Evolutionary conservation across 2,113 vertebrate genomes (phyloP).

Genomic region (Mus spicilegus): DNA sequence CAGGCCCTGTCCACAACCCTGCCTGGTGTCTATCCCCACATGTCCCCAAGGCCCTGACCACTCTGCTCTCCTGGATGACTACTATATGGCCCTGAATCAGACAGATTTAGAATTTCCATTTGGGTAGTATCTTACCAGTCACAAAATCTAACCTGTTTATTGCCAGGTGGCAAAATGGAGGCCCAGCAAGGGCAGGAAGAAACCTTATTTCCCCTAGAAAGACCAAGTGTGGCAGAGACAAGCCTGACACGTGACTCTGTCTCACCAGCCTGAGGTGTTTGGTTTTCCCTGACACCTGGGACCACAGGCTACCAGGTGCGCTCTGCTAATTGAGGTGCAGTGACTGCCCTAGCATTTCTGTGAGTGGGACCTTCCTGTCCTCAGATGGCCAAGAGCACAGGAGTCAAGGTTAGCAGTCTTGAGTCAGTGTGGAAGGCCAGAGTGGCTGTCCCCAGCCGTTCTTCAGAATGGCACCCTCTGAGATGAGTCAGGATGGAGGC

Average conservation of each 20-base stretch:
- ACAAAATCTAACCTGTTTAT: background rate
- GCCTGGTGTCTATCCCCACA: background rate
- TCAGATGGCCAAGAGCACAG: background rate
- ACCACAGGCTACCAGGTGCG: rapidly evolving
- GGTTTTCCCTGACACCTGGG: background rate
- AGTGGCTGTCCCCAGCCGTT: background rate
- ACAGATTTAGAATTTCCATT: background rate
- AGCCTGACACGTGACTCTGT: background rate
- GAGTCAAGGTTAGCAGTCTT: background rate
- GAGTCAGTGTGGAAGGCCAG: background rate
- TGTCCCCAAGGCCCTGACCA: background rate
- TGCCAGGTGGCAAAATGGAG: background rate
- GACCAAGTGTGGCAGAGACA: rapidly evolving
- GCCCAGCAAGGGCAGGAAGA: background rate
- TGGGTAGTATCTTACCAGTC: background rate
- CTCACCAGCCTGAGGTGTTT: background rate
- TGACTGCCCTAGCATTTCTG: background rate
- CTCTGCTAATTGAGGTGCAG: background rate
- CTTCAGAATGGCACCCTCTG: background rate
- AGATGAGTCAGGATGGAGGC: background rate
- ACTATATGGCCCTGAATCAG: background rate
- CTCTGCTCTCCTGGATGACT: background rate
- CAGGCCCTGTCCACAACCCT: background rate
- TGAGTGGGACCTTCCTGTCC: rapidly evolving
- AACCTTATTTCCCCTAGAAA: background rate